Evolutionary conservation across 2,888 invertebrate genomes (phyloP).

Genomic region (Drepanosiphum platanoidis): DNA sequence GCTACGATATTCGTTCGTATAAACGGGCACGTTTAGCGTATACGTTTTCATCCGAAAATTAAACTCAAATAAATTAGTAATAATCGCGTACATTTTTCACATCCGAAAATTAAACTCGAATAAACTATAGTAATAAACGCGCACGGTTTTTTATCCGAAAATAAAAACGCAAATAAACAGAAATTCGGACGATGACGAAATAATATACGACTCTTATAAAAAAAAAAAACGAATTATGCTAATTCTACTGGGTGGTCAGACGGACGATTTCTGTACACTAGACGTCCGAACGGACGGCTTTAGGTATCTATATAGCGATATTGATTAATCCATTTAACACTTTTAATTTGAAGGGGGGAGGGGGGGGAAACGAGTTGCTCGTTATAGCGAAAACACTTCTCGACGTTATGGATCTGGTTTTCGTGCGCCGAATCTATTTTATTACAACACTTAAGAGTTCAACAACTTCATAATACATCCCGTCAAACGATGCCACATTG

Average conservation of each 20-base stretch:
- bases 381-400: neutral
- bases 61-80: too few species aligned
- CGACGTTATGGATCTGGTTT: constrained; percentile 26
- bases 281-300: neutral
- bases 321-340: neutral
- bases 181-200: too few species aligned
- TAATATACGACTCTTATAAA: neutral
- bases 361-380: neutral
- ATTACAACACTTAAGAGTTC: constrained; percentile 27
- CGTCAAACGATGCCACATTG: neutral
- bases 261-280: neutral
- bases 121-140: too few species aligned
- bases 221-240: neutral
- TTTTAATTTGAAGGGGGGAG: constrained; percentile 7
- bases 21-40: too few species aligned
- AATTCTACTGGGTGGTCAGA: constrained; percentile 35
- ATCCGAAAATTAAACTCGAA: too few species aligned
- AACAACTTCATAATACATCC: constrained; percentile 7
- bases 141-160: too few species aligned
- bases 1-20: too few species aligned
- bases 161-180: too few species aligned
- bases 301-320: neutral
- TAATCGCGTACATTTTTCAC: too few species aligned
- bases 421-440: neutral
- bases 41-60: too few species aligned